Base-by-base conservation (phyloP, 1,140 invertebrate species). In the Plutomurus gul region DNA sequence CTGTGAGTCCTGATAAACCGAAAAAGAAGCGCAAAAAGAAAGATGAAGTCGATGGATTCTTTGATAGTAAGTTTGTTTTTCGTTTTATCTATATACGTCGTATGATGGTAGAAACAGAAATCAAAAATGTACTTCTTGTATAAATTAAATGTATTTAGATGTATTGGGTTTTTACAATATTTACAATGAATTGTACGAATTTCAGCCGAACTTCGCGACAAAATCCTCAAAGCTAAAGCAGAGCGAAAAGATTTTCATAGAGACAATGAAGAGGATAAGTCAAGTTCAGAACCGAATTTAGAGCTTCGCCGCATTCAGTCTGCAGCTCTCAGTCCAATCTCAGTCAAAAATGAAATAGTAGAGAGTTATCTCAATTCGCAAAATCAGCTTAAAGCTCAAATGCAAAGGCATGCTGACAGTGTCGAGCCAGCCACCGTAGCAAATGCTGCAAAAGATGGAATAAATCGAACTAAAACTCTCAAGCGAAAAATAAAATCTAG, bases 361-460 rank as follows among this genome's bases (percentile, higher is more conserved):
- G 73, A 79, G 22, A 40, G 25, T 22, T 79, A 79, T 56, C 46
- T 79, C 33, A 74, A 75, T 47, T 75, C 77, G 33, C 77, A 79
- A 51, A 78, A 72, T 39, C 43, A 73, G 30, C 70, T 73, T 39
- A 43, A 33, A 46, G 49, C 51, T 22, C 20, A 60, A 75, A 75
- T 75, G 77, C 65, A 40, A 25, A 72, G 70, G 25, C 70, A 72
- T 25, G 70, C 70, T 2, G 70, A 40, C 8, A 72, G 20, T 25
- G 25, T 40, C 7, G 51, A n/a, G 27, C 65, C 65, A 39, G 11
- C 65, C 18, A 22, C 33, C 22, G 70, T 20, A 72, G 25, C 22
- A 72, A 43, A 22, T 13, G 70, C 39, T 40, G 70, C 36, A 39
- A 72, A 11, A 1, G 70, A 40, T 39, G 56, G 30, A n/a, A 33